Evolutionary conservation across 2,113 vertebrate genomes (phyloP).

Genomic region (Myanophis thanlyinensis): DNA sequence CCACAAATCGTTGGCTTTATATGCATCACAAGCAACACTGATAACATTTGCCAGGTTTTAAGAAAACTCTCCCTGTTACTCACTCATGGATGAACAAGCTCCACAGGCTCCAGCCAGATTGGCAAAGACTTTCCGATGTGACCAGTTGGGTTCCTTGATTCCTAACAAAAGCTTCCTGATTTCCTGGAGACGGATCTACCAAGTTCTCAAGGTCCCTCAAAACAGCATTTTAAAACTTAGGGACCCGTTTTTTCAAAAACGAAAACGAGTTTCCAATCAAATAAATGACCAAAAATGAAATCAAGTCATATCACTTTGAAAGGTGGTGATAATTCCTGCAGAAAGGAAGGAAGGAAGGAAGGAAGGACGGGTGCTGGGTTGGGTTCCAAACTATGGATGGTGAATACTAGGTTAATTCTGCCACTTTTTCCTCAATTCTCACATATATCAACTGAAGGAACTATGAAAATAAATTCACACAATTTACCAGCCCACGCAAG

Average conservation of each 20-base stretch:
- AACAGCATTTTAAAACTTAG: neutral
- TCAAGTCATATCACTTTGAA: neutral
- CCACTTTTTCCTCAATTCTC: neutral
- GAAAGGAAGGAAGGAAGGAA: neutral
- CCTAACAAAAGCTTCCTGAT: neutral
- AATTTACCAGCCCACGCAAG: neutral
- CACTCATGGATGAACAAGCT: neutral
- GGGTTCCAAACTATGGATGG: neutral
- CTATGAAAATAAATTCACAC: neutral
- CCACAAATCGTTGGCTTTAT: neutral
- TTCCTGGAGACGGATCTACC: neutral
- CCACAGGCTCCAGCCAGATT: neutral
- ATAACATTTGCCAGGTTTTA: neutral
- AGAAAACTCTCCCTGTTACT: neutral
- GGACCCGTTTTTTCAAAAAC: neutral
- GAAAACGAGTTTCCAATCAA: neutral
- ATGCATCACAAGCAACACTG: neutral
- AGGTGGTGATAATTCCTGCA: neutral
- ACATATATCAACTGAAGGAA: neutral
- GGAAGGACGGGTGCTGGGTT: too few relatives aligned
- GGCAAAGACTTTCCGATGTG: neutral
- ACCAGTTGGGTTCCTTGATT: neutral
- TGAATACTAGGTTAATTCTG: neutral
- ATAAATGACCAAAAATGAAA: too few relatives aligned
- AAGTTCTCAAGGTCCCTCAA: neutral